Base-by-base conservation (phyloP, 2,888 invertebrate genomes). In the Scrobipalpa costella region DNA sequence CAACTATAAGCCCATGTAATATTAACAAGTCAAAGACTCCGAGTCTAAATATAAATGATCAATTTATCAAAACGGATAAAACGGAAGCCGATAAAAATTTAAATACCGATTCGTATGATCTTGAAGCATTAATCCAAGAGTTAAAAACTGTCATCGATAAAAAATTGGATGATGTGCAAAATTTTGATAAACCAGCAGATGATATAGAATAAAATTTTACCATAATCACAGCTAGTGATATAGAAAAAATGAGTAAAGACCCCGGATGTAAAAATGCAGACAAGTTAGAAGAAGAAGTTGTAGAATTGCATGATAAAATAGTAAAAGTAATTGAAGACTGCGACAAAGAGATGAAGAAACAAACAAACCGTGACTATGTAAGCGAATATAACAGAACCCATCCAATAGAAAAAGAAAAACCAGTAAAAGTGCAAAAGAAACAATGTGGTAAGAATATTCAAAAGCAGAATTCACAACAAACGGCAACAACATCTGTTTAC, bases 251-350 rank as follows among this genome's bases (percentile, higher is more conserved):
- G 44, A 44, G n/a, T n/a, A 15, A 36, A 36, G 27, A 27, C 5
- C 27, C 5, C 5, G 5, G 27, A 5, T 27, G 5, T 36, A 36
- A 9, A 11, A 7, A 36, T 36, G 7, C 1, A 36, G 36, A 36
- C 11, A 15, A 44, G 7, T 44, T 44, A n/a, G 49, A 49, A 49
- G 8, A 15, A 3, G 17, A 15, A 8, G 49, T 49, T 17, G 15
- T 15, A 17, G 17, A 15, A 44, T 67, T 88, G 9, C 85, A 88
- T 70, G 69, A 72, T 9, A 85, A 87, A 77, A 79, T 88, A 19
- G 61, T 66, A 63, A 75, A 77, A 27, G 75, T 86, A 73, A 68
- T 76, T 3, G 64, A 67, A 33, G 72, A 69, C 36, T 67, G 70
- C 13, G 69, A 64, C 5, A 72, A 69, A 49, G 52, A 7, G 36